Conservation (phyloP, 2,797 vertebrate genomes). For the Tachyglossus aculeatus region DNA sequence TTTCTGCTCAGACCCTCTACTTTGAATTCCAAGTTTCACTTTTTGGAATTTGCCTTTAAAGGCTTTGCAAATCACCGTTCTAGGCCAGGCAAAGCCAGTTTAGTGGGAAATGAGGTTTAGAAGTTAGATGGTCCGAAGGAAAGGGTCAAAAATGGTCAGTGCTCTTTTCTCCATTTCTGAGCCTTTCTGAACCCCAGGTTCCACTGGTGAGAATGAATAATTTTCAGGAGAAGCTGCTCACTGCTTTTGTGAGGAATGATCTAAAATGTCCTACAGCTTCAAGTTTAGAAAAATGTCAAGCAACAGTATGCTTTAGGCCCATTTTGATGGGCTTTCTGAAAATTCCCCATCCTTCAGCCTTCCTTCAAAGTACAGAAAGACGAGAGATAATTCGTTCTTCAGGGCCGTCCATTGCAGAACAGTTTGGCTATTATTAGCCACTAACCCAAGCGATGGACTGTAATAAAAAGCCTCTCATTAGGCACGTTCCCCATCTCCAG, state of each 20-base stretch:
- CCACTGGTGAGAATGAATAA: conserved; percentile 1
- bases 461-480: conserved; percentile 29
- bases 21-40: too few species aligned
- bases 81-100: background rate
- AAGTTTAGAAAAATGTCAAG: conserved; percentile 21
- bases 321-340: conserved; percentile 32
- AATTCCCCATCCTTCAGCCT: conserved; percentile 26
- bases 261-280: conserved; percentile 33
- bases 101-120: background rate
- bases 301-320: conserved; percentile 37
- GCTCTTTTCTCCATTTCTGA: background rate
- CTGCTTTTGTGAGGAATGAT: conserved; percentile 22
- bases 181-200: background rate
- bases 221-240: conserved; percentile 30
- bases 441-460: conserved; percentile 20
- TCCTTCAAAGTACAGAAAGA: conserved; percentile 13
- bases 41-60: too few species aligned
- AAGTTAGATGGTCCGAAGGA: background rate
- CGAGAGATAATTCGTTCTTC: conserved; percentile 30
- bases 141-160: accelerated
- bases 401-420: background rate
- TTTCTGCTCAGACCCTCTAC: too few species aligned
- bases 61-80: background rate
- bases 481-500: background rate
- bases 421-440: conserved; percentile 43